These are phyloP conservation scores for Cirrhinus mrigala DNA, from an alignment of 2,797 vertebrate species.

Conservation along the genomic window DNA sequence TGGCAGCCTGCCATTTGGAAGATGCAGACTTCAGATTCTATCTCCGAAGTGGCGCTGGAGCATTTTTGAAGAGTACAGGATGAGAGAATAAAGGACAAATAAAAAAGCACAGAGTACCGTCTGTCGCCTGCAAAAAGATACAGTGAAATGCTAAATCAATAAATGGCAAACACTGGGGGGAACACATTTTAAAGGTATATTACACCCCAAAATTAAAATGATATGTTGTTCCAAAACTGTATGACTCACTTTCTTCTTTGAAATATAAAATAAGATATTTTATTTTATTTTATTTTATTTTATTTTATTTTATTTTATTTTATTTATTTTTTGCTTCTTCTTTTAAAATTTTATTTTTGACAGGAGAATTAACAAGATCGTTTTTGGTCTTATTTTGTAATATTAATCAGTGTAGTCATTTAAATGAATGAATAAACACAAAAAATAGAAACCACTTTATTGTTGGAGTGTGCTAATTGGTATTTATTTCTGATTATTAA, in stretches of 20 bases:
- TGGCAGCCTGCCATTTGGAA: constrained; percentile 7
- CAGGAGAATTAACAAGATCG: not conserved
- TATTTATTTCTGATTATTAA: not conserved
- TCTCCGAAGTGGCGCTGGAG: not conserved
- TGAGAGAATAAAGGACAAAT: not conserved
- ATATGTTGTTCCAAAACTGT: not conserved
- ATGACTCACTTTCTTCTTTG: not conserved
- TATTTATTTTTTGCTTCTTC: too few relatives aligned
- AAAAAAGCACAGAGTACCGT: not conserved
- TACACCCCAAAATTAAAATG: not conserved
- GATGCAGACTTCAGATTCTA: not conserved
- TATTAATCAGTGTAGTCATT: not conserved
- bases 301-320: too few relatives aligned
- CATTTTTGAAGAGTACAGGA: not conserved
- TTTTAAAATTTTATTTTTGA: not conserved
- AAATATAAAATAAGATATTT: too few relatives aligned
- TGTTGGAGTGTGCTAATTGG: not conserved
- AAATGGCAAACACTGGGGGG: not conserved
- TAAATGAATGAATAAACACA: not conserved
- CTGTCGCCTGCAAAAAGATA: not conserved
- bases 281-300: too few relatives aligned
- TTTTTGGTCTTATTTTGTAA: not conserved
- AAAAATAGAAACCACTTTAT: not conserved
- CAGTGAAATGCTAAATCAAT: not conserved
- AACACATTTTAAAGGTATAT: not conserved